Evolutionary conservation across 2,888 invertebrate genomes (phyloP).

Genomic region (Amblyjoppa fuscipennis): DNA sequence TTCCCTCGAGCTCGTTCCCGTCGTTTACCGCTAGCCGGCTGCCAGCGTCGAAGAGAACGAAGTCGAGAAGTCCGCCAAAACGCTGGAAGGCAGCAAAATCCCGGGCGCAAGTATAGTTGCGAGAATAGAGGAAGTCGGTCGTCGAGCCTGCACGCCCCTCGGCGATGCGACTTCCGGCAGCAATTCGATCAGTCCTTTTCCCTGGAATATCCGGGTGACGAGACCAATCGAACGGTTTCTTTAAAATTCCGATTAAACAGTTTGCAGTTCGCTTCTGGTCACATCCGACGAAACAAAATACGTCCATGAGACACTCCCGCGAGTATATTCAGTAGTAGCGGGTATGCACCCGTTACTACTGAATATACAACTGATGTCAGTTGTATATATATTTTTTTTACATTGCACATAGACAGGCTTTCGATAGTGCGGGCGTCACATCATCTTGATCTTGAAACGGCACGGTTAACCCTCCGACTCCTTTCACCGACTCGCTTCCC

Average conservation of each 20-base stretch:
- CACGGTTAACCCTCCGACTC: neutral
- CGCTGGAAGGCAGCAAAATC: conserved; percentile 34
- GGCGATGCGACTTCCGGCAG: conserved; percentile 50
- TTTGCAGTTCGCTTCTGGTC: neutral
- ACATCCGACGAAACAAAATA: neutral
- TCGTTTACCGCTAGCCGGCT: conserved; percentile 32
- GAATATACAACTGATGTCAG: no score
- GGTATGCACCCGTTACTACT: no score
- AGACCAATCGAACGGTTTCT: neutral
- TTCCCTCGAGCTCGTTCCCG: conserved; percentile 39
- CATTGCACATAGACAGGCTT: neutral
- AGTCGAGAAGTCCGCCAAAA: conserved; percentile 49
- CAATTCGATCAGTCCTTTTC: conserved; percentile 40
- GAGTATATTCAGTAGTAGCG: neutral
- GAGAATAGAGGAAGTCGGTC: conserved; percentile 49
- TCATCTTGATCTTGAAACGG: neutral
- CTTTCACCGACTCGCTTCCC: neutral
- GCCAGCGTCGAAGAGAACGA: conserved; percentile 33
- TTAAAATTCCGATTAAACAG: neutral
- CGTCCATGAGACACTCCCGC: no score
- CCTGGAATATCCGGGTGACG: neutral
- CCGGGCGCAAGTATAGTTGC: conserved; percentile 2
- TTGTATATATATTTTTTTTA: neutral
- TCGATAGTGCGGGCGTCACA: neutral
- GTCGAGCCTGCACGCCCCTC: conserved; percentile 41